These are phyloP conservation scores for Tineola bisselliella DNA, from an alignment of 2,888 invertebrate genomes.

Conservation along the genomic window DNA sequence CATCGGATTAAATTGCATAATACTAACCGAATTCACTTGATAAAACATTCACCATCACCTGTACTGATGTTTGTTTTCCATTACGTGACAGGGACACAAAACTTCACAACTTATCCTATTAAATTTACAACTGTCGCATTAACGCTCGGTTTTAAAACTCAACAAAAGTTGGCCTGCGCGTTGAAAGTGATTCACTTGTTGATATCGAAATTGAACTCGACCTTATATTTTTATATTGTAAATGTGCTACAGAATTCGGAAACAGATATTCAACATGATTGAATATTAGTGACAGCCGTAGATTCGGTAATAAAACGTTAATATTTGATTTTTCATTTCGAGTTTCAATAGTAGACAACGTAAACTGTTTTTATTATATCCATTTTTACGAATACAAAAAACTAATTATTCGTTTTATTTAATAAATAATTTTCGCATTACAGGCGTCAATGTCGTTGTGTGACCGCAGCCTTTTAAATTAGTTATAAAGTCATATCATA, in stretches of 20 bases:
- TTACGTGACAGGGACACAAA: slow-evolving; percentile 4
- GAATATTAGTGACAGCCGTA: slow-evolving; percentile 2
- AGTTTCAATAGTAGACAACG: background rate
- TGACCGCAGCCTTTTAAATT: too few relatives aligned
- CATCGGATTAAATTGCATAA: background rate
- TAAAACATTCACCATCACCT: slow-evolving; percentile 12
- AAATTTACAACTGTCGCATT: background rate
- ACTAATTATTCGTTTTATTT: too few relatives aligned
- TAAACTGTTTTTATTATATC: background rate
- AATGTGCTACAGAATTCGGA: background rate
- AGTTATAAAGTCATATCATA: too few relatives aligned
- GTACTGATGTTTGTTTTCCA: slow-evolving; percentile 11
- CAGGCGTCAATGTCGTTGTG: too few relatives aligned
- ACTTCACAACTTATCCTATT: background rate
- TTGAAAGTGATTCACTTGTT: background rate
- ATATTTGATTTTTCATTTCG: slow-evolving; percentile 4
- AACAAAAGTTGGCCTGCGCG: background rate
- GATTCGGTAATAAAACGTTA: slow-evolving; percentile 1
- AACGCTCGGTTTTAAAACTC: background rate
- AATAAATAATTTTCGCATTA: too few relatives aligned
- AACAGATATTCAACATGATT: slow-evolving; percentile 6
- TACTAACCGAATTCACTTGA: slow-evolving; percentile 9
- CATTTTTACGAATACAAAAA: too few relatives aligned
- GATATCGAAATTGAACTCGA: background rate
- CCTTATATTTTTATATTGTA: background rate